Evolutionary conservation across 2,113 vertebrate species (phyloP), one percentile per base, ranked within the genome.

Genomic region (Merops nubicus): DNA sequence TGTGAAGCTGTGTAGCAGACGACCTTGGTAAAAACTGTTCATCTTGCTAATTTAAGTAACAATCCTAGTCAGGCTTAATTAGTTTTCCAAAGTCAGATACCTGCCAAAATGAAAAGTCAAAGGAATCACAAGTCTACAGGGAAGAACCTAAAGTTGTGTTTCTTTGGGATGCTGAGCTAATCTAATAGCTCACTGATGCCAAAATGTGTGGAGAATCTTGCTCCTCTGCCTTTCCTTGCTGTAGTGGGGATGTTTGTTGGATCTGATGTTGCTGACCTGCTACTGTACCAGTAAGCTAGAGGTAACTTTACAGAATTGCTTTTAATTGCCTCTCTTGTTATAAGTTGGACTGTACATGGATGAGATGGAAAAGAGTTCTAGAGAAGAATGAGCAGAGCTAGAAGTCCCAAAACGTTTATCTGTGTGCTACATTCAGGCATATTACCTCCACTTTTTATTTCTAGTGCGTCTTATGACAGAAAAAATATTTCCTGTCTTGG

Each of bases 201-300:
- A 77, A 81, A 85, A 85, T 6, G 3, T 23, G 8, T 63, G 45
- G 10, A 60, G 15, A 19, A 15, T 6, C 8, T 65, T 43, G 17
- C 3, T 76, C 4, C 14, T 65, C 18, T 1, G 0, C 8, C 1
- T 1, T 47, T 73, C 4, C 34, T 63, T 59, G 0, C 6, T 38
- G 11, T 26, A 73, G 3, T 20, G 22, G 53, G 26, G 6, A 16
- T 73, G 23, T 26, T 67, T 72, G 13, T 42, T 83, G 22, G 10
- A 88, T 42, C 4, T 48, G 64, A 63, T 31, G 26, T 33, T 72
- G 21, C 8, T 75, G 11, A 67, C 6, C 12, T 76, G 14, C 15
- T 69, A 16, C 17, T 33, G 11, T 82, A 56, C 15, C 17, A 42
- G 3, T 31, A 73, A 48, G 5, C 7, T 18, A 85, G 8, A 34